A percentile compares a stretch with the other conserved stretches of the same genome.
phyloP scores from a whole-genome alignment of 2,888 invertebrate genomes.

The Drosophila anomalipes region DNA sequence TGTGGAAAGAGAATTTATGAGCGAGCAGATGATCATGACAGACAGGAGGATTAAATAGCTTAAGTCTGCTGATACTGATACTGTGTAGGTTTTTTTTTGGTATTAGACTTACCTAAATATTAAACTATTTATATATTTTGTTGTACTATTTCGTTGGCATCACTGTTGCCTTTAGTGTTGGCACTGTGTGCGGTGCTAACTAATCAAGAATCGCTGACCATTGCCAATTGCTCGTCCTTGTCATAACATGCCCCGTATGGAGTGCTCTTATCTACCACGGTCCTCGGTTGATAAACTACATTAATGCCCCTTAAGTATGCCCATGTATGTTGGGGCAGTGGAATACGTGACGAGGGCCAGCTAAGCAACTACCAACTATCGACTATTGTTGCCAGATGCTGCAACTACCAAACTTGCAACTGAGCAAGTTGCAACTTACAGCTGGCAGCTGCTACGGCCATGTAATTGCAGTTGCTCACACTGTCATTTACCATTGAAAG shows the following conservation, averaged over 20 bases:
- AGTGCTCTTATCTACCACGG: slow-evolving; percentile 32
- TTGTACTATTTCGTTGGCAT: slow-evolving; percentile 4
- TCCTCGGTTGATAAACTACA: slow-evolving; percentile 75
- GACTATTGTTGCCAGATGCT: slow-evolving; percentile 14
- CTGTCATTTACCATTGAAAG: slow-evolving; percentile 76
- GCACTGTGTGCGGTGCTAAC: slow-evolving; percentile 53
- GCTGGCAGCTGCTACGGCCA: slow-evolving; percentile 47
- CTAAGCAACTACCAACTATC: slow-evolving; percentile 22
- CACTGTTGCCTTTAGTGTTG: slow-evolving; percentile 27
- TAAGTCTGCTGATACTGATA: not conserved
- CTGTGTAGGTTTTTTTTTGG: not conserved
- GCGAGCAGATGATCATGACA: not conserved
- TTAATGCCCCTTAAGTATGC: slow-evolving; percentile 80
- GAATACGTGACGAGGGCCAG: slow-evolving; percentile 73
- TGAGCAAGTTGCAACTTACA: slow-evolving; percentile 15
- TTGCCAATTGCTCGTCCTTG: slow-evolving; percentile 53
- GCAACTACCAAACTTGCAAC: slow-evolving; percentile 17
- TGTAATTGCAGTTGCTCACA: slow-evolving; percentile 71
- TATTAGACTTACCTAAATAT: not conserved
- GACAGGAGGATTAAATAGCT: too few relatives aligned
- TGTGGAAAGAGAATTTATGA: not conserved
- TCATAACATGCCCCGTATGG: slow-evolving; percentile 48
- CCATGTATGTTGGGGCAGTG: slow-evolving; percentile 62
- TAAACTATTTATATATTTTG: not conserved
- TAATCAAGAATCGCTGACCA: slow-evolving; percentile 49